Evolutionary conservation across 2,797 vertebrate genomes (phyloP).

Genomic region (Glyptemys insculpta): DNA sequence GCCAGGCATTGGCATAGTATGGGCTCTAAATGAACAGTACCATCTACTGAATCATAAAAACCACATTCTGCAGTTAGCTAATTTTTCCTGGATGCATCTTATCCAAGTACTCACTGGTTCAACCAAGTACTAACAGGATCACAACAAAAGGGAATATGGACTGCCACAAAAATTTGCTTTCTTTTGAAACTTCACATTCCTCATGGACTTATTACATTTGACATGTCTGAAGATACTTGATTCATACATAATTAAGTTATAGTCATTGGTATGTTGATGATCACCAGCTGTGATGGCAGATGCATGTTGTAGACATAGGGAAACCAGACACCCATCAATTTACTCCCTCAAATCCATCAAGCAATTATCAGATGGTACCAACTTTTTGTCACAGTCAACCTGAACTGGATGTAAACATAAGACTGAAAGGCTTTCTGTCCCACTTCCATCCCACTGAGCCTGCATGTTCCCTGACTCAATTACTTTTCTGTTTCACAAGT

Average conservation of each 20-base stretch:
- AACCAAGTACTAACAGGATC: not conserved
- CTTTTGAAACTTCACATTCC: not conserved
- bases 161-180: not conserved
- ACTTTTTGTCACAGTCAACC: not conserved
- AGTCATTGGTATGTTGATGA: not conserved
- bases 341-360: not conserved
- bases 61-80: not conserved
- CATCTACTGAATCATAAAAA: not conserved
- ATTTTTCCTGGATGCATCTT: not conserved
- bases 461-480: fast-evolving
- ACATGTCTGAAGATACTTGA: not conserved
- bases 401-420: not conserved
- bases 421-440: not conserved
- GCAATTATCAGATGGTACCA: not conserved
- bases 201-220: fast-evolving
- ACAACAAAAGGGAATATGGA: not conserved
- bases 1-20: not conserved
- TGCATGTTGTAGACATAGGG: fast-evolving
- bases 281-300: not conserved
- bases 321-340: not conserved
- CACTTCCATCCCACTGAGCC: not conserved
- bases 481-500: not conserved
- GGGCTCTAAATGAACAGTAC: not conserved
- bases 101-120: not conserved
- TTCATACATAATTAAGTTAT: not conserved